Percentiles rank a stretch among this genome's conserved stretches.
Conservation (phyloP, 2,888 invertebrate species). For the Epirrhoe tristata region DNA sequence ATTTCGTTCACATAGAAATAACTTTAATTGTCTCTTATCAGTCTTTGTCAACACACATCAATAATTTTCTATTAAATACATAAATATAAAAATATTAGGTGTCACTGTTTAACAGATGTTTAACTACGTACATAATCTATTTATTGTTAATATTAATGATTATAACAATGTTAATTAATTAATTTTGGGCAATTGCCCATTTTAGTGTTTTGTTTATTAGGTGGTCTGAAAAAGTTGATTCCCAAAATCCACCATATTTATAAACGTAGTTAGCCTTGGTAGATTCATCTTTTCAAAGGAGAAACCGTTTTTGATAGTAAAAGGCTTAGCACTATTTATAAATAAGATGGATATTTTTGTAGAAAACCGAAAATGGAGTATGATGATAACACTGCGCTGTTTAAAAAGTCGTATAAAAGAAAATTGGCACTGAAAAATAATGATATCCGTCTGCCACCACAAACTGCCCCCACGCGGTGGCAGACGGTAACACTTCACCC, state of each 20-base stretch:
- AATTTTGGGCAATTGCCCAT: too few species aligned
- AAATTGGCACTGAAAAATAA: too few species aligned
- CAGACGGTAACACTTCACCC: too few species aligned
- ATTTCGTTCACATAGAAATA: slow-evolving; percentile 3
- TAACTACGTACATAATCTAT: slow-evolving; percentile 82
- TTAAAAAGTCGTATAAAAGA: too few species aligned
- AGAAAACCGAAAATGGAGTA: not conserved
- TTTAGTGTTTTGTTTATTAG: slow-evolving; percentile 35
- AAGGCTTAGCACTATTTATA: not conserved
- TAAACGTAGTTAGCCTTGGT: slow-evolving; percentile 1
- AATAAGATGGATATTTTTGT: not conserved
- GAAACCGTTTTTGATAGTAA: slow-evolving; percentile 1
- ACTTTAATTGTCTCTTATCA: not conserved
- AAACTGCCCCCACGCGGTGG: too few species aligned
- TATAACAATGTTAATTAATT: slow-evolving; percentile 81
- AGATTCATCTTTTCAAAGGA: slow-evolving; percentile 4
- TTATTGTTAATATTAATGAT: slow-evolving; percentile 82
- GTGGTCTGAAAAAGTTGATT: slow-evolving; percentile 21
- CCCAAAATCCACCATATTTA: not conserved
- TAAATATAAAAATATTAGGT: slow-evolving; percentile 75
- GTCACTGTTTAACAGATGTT: slow-evolving; percentile 85
- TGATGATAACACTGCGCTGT: not conserved
- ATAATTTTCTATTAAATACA: slow-evolving; percentile 66
- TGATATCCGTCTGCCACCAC: too few species aligned
- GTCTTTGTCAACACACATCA: slow-evolving; percentile 57